phyloP scores from a whole-genome alignment of 2,888 invertebrate genomes.

The Drosophila robusta region DNA sequence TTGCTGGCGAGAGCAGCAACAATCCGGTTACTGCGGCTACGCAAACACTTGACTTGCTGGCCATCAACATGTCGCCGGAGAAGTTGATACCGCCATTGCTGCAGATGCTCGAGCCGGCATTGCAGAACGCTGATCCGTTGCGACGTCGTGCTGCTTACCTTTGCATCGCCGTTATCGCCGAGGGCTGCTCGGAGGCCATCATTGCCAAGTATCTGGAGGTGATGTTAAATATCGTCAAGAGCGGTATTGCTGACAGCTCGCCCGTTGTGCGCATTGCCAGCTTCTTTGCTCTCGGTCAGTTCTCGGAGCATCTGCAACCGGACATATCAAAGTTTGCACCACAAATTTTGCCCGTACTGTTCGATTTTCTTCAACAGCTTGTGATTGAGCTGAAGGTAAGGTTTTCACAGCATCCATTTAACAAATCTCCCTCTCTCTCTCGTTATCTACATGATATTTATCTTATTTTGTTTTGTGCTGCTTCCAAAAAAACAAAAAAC shows the following conservation, averaged over 20 bases:
- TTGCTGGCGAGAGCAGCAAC: constrained; percentile 88
- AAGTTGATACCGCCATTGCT: constrained; percentile 90
- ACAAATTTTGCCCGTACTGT: constrained; percentile 90
- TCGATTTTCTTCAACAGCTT: constrained; percentile 89
- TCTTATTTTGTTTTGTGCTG: constrained; percentile 58
- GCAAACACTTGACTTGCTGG: constrained; percentile 90
- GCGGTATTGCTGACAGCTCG: constrained; percentile 88
- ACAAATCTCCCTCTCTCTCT: constrained; percentile 1
- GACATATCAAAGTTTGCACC: constrained; percentile 90
- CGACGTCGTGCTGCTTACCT: constrained; percentile 90
- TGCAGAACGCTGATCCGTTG: constrained; percentile 87
- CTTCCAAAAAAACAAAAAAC: constrained; percentile 16
- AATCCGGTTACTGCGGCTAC: constrained; percentile 89
- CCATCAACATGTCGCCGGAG: constrained; percentile 91
- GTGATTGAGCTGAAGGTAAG: constrained; percentile 86
- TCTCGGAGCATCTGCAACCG: constrained; percentile 92
- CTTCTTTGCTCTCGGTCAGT: constrained; percentile 92
- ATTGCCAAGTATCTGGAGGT: constrained; percentile 89
- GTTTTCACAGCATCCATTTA: neutral
- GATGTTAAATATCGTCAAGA: constrained; percentile 89
- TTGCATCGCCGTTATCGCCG: constrained; percentile 90
- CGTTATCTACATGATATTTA: constrained; percentile 26
- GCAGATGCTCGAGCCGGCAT: constrained; percentile 88
- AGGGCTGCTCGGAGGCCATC: constrained; percentile 92
- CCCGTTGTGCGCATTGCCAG: constrained; percentile 90